Percentiles rank a stretch among this genome's conserved stretches.
Conservation (phyloP, 2,888 invertebrate species). For the Trissolcus brochymenae region DNA sequence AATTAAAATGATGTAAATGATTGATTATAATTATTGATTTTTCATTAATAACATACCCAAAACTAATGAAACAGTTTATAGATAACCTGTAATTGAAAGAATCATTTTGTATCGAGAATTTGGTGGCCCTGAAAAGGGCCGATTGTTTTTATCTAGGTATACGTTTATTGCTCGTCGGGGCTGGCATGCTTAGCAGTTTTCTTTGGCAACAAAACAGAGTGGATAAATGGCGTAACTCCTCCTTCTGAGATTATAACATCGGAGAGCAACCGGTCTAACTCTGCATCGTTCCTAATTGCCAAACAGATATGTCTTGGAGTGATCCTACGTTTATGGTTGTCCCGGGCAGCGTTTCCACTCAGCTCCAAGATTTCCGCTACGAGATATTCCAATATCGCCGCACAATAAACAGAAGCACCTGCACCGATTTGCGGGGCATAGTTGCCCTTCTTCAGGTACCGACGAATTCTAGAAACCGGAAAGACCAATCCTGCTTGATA, state of each 20-base stretch:
- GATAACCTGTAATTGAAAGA: no score
- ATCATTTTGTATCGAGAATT: no score
- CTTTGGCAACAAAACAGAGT: constrained; percentile 11
- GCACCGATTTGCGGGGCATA: constrained; percentile 8
- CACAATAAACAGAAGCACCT: constrained; percentile 9
- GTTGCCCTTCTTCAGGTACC: constrained; percentile 8
- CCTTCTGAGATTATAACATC: constrained; percentile 2
- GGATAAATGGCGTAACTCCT: constrained; percentile 12
- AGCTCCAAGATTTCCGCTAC: neutral
- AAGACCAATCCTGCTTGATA: constrained; percentile 79
- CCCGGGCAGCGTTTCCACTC: no score
- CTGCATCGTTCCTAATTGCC: neutral
- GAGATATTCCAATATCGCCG: neutral
- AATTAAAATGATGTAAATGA: no score
- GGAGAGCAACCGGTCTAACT: neutral
- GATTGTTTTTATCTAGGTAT: no score
- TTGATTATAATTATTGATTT: no score
- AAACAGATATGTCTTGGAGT: no score
- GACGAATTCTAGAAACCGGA: constrained; percentile 67
- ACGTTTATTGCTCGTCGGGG: no score
- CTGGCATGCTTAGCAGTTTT: neutral
- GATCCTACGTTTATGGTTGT: no score
- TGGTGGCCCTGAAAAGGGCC: no score
- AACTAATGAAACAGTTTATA: no score
- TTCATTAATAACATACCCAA: no score